phyloP scores from a whole-genome alignment of 2,797 vertebrate genomes.

The Anisognathus igniventris region DNA sequence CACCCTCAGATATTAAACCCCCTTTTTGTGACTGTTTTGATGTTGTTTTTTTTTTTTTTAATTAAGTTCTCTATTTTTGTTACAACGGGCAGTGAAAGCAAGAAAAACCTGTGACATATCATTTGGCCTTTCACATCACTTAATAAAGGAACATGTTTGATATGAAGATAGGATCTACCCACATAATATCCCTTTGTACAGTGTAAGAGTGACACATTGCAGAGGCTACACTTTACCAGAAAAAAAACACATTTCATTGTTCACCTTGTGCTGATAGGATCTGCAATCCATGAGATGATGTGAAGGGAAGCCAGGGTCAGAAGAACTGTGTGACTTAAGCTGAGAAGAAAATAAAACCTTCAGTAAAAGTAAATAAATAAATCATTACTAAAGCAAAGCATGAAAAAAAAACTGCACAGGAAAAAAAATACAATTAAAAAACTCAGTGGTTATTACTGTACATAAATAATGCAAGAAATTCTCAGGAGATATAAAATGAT shows the following conservation, averaged over 20 bases:
- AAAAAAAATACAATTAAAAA: neutral
- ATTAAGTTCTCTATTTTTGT: neutral
- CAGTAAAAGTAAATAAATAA: neutral
- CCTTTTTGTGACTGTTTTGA: neutral
- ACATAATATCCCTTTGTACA: neutral
- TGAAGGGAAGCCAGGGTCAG: neutral
- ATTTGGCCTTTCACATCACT: neutral
- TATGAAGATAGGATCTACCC: neutral
- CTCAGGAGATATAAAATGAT: neutral
- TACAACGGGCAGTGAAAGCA: neutral
- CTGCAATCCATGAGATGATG: neutral
- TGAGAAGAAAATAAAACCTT: neutral
- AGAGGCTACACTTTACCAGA: neutral
- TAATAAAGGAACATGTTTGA: neutral
- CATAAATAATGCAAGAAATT: neutral
- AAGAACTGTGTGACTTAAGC: neutral
- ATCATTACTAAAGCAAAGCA: neutral
- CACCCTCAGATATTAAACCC: neutral
- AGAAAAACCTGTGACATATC: neutral
- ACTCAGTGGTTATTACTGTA: neutral
- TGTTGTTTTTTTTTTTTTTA: fast-evolving
- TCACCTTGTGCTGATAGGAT: neutral
- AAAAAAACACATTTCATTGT: neutral
- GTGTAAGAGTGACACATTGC: neutral
- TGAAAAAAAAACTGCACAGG: neutral